Conservation (phyloP, 1,140 invertebrate genomes). For the Drosophila sproati region DNA sequence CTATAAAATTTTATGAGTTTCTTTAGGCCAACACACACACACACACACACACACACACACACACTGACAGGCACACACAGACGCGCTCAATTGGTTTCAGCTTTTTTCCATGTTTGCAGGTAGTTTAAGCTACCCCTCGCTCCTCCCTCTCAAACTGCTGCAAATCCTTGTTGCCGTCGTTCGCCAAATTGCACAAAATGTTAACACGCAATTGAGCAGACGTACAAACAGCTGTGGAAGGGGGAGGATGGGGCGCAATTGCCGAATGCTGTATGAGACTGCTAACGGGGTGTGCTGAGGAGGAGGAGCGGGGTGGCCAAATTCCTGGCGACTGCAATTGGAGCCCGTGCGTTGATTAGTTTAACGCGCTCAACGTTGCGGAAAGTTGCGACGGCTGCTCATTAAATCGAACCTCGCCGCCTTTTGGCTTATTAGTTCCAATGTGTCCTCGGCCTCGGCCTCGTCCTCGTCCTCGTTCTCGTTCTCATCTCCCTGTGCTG, state of each 20-base stretch:
- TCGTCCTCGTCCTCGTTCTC: not conserved
- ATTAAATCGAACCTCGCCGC: slow-evolving; percentile 75
- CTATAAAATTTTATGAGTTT: slow-evolving; percentile 83
- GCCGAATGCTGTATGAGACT: slow-evolving; percentile 3
- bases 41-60: slow-evolving; percentile 38
- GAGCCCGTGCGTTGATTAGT: slow-evolving; percentile 71
- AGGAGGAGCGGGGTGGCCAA: not conserved
- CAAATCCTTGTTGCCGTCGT: slow-evolving; percentile 20
- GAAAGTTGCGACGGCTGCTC: slow-evolving; percentile 79
- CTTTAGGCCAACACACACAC: slow-evolving; percentile 48
- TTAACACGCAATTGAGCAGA: slow-evolving; percentile 83
- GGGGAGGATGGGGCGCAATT: not conserved
- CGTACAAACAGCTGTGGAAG: slow-evolving; percentile 74
- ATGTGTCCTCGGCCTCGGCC: slow-evolving; percentile 45
- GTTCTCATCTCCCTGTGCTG: not conserved
- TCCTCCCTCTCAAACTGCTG: not conserved
- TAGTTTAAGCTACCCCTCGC: slow-evolving; percentile 58
- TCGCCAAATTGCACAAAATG: slow-evolving; percentile 80
- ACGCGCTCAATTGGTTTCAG: slow-evolving; percentile 78
- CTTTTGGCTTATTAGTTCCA: slow-evolving; percentile 72
- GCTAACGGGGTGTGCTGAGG: not conserved
- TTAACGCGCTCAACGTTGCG: slow-evolving; percentile 78
- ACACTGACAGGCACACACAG: not conserved
- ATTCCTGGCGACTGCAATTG: slow-evolving; percentile 26
- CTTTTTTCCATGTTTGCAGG: slow-evolving; percentile 80